Conservation (phyloP, 2,888 invertebrate genomes). For the Elaeidobius kamerunicus region DNA sequence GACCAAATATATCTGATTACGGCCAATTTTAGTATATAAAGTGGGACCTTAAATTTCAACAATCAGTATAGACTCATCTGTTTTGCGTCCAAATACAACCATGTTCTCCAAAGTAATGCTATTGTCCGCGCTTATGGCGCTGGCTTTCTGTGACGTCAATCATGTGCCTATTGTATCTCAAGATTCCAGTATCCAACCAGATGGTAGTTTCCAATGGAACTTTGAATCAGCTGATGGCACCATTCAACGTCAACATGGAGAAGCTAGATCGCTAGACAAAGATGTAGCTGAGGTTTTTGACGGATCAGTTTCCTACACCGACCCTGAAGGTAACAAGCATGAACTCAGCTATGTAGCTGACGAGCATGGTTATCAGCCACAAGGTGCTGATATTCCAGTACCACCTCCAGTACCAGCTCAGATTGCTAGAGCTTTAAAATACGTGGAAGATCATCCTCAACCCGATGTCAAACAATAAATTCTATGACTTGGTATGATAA, state of each 20-base stretch:
- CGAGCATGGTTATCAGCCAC: constrained; percentile 56
- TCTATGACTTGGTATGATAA: too few relatives aligned
- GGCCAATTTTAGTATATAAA: too few relatives aligned
- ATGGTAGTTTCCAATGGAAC: constrained; percentile 28
- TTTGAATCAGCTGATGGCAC: constrained; percentile 59
- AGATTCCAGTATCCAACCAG: constrained; percentile 48
- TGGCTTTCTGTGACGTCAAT: constrained; percentile 1
- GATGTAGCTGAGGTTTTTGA: constrained; percentile 11
- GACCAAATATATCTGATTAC: too few relatives aligned
- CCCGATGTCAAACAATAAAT: too few relatives aligned
- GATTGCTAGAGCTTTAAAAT: constrained; percentile 54
- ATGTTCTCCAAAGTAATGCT: constrained; percentile 11
- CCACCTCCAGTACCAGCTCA: constrained; percentile 52
- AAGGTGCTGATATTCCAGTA: constrained; percentile 47
- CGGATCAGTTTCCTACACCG: constrained; percentile 49
- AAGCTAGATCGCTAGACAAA: constrained; percentile 39
- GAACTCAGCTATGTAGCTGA: constrained; percentile 52
- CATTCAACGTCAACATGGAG: constrained; percentile 56
- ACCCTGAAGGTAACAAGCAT: constrained; percentile 53
- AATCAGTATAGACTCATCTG: too few relatives aligned
- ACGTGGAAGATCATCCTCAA: constrained; percentile 49
- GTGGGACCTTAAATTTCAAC: too few relatives aligned
- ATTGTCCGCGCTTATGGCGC: constrained; percentile 1
- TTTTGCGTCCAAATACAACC: too few relatives aligned
- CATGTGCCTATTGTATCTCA: constrained; percentile 18